Evolutionary conservation across 2,113 vertebrate genomes (phyloP).

Genomic region (Crocuta crocuta): DNA sequence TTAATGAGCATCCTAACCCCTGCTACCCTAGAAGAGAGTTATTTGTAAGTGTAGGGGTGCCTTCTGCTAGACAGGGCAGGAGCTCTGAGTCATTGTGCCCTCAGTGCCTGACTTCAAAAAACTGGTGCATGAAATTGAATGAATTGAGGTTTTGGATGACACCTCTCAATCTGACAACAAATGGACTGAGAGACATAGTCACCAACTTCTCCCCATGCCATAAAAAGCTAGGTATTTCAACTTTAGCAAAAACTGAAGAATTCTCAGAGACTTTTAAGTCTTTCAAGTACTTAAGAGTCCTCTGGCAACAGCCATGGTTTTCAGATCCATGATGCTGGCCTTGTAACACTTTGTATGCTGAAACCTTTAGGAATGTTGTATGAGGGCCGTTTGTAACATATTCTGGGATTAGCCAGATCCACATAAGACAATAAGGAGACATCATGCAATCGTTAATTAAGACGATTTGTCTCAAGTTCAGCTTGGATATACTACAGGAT

Average conservation of each 20-base stretch:
- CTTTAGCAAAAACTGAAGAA: neutral
- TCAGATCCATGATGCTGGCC: neutral
- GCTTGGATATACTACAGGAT: neutral
- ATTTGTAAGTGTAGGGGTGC: neutral
- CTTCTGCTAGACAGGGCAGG: neutral
- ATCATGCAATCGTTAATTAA: neutral
- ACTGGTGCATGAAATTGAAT: neutral
- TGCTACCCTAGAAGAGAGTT: neutral
- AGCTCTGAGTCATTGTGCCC: neutral
- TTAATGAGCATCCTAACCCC: neutral
- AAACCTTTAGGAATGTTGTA: neutral
- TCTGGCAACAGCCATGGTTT: neutral
- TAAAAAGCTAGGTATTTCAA: neutral
- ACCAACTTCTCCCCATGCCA: neutral
- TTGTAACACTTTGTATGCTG: neutral
- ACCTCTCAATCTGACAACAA: neutral
- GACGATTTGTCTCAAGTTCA: neutral
- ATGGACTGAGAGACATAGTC: neutral
- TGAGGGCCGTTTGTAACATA: neutral
- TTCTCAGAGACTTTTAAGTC: neutral
- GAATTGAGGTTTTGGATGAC: neutral
- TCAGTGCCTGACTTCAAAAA: neutral
- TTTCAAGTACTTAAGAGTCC: neutral
- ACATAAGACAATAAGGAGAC: neutral
- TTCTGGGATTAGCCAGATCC: neutral